Percentiles rank a stretch among this genome's conserved stretches.
These are phyloP conservation scores for Lithophane leautieri DNA, from an alignment of 2,888 invertebrate genomes.

Conservation along the genomic window DNA sequence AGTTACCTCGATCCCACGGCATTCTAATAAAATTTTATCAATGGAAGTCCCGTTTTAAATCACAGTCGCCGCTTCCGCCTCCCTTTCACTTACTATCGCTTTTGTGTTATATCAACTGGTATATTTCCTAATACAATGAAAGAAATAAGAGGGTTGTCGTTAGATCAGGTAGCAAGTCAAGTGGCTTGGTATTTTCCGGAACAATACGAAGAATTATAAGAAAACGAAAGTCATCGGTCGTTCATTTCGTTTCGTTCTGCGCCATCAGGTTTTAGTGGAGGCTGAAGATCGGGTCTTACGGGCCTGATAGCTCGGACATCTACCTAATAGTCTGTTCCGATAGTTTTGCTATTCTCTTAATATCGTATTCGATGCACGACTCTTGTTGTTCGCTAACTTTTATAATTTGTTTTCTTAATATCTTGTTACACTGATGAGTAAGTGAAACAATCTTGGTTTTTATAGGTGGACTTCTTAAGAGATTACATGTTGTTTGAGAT, in stretches of 20 bases:
- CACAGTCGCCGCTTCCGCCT: slow-evolving; percentile 39
- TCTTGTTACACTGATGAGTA: slow-evolving; percentile 47
- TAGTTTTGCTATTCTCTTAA: slow-evolving; percentile 61
- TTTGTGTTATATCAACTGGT: slow-evolving; percentile 60
- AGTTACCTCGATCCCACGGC: slow-evolving; percentile 27
- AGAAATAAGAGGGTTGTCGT: slow-evolving; percentile 73
- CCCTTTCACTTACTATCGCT: slow-evolving; percentile 51
- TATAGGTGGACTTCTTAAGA: slow-evolving; percentile 51
- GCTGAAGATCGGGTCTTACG: slow-evolving; percentile 76
- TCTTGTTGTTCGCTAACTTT: slow-evolving; percentile 57
- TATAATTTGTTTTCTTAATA: slow-evolving; percentile 58
- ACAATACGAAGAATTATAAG: slow-evolving; percentile 83
- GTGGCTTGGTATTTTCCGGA: slow-evolving; percentile 76
- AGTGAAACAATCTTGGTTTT: slow-evolving; percentile 57
- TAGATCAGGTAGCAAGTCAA: slow-evolving; percentile 76
- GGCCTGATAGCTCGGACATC: slow-evolving; percentile 75
- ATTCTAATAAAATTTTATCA: slow-evolving; percentile 53
- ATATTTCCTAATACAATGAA: slow-evolving; percentile 68
- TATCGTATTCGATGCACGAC: slow-evolving; percentile 51
- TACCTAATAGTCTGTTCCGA: slow-evolving; percentile 75
- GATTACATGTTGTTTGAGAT: slow-evolving; percentile 57
- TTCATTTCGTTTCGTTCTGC: slow-evolving; percentile 85
- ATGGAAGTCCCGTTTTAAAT: slow-evolving; percentile 59
- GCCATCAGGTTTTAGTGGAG: slow-evolving; percentile 83
- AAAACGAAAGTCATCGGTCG: slow-evolving; percentile 87